Conservation (phyloP, 1,140 invertebrate genomes). For the Drosophila bipectinata region DNA sequence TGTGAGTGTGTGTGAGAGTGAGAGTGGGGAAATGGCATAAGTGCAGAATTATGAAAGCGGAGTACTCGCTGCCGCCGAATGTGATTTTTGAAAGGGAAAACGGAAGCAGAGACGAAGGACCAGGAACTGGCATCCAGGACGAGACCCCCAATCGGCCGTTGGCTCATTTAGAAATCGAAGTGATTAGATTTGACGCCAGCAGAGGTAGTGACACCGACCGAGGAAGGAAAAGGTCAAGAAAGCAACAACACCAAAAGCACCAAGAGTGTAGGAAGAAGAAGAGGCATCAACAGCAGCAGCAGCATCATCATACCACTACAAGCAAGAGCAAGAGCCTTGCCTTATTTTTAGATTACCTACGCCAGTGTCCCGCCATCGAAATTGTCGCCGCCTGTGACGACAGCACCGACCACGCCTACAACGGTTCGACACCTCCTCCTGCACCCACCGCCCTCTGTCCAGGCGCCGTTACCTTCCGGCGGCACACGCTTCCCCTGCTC, state of each 20-base stretch:
- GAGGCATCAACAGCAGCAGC: slow-evolving; percentile 26
- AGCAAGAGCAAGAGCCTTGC: slow-evolving; percentile 50
- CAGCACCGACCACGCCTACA: slow-evolving; percentile 52
- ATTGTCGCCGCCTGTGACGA: slow-evolving; percentile 48
- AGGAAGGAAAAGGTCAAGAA: slow-evolving; percentile 61
- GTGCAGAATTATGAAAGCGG: slow-evolving; percentile 65
- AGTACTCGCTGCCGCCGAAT: slow-evolving; percentile 35
- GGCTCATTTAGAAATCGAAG: slow-evolving; percentile 52
- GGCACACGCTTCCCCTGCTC: slow-evolving; percentile 46
- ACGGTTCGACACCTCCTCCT: slow-evolving; percentile 5
- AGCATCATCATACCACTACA: slow-evolving; percentile 23
- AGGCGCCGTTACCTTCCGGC: neutral
- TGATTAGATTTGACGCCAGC: slow-evolving; percentile 52
- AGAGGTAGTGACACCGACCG: slow-evolving; percentile 28
- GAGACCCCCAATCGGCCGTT: slow-evolving; percentile 8
- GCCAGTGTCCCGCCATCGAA: slow-evolving; percentile 58
- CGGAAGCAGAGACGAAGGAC: slow-evolving; percentile 16
- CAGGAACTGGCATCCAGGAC: neutral
- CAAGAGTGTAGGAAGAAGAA: neutral
- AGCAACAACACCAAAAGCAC: slow-evolving; percentile 37
- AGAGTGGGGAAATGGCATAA: slow-evolving; percentile 56
- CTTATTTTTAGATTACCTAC: slow-evolving; percentile 78
- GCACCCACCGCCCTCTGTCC: slow-evolving; percentile 13
- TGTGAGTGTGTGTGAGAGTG: slow-evolving; percentile 30
- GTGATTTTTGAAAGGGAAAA: slow-evolving; percentile 25